phyloP scores from a whole-genome alignment of 2,797 vertebrate species.

The Hozukius guyotensis region DNA sequence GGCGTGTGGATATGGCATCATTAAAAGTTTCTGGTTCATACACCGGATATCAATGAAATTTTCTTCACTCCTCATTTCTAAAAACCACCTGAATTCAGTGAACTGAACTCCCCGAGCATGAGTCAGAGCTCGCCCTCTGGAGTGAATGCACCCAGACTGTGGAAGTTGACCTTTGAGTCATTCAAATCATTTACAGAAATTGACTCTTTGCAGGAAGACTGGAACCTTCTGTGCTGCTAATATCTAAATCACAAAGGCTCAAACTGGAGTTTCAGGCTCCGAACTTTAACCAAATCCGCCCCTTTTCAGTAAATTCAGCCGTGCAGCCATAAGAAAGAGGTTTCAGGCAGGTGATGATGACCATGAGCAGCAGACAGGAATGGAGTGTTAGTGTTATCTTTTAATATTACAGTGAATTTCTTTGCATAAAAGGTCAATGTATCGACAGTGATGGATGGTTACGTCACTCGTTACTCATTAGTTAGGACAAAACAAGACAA shows the following conservation, averaged over 20 bases:
- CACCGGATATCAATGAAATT: background rate
- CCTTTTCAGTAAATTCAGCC: slow-evolving; percentile 3
- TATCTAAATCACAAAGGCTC: slow-evolving; percentile 39
- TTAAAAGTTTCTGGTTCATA: slow-evolving; percentile 58
- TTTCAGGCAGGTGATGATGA: slow-evolving; percentile 13
- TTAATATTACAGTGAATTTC: background rate
- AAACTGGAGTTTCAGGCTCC: slow-evolving; percentile 11
- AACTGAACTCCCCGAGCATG: slow-evolving; percentile 28
- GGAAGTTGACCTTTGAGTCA: slow-evolving; percentile 63
- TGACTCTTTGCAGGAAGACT: slow-evolving; percentile 27
- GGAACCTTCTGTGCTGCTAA: slow-evolving; percentile 23
- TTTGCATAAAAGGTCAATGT: background rate
- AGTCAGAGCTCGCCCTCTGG: slow-evolving; percentile 43
- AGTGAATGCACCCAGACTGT: slow-evolving; percentile 38
- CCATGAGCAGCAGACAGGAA: background rate
- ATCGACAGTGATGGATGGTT: no score
- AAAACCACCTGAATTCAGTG: slow-evolving; percentile 34
- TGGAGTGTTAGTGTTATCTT: background rate
- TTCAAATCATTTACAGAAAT: slow-evolving; percentile 47
- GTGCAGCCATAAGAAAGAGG: background rate
- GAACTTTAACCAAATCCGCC: background rate
- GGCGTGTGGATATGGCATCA: slow-evolving; percentile 17
- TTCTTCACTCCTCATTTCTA: slow-evolving; percentile 16
- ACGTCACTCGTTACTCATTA: no score
- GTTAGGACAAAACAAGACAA: no score